Evolutionary conservation across 64 coral and sea anemone species (phyloP), one percentile per base, ranked within the genome.

Genomic region (Hydrozoanthus tunicans): DNA sequence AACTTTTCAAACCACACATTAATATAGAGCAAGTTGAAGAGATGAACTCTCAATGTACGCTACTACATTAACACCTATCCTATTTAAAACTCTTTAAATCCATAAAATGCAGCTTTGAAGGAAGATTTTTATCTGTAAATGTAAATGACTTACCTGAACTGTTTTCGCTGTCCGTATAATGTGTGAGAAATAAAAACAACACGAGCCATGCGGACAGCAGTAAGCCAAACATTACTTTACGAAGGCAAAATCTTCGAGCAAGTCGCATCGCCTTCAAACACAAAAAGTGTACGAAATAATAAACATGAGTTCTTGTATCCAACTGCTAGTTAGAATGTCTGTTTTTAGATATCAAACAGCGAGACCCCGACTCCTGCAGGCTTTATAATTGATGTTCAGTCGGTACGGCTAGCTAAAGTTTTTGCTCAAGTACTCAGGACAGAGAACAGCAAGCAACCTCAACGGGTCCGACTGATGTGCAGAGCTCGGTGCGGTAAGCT

Each of bases 261-360:
- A 88, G 54, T 88, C 84, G 69, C 84, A 88, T 88, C 8, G 84
- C 84, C 66, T 32, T 43, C 5, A 23, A 59, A 14, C 68, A 73
- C 13, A 59, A 53, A 69, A 63, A 57, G 52, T 86, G 11, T 72
- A 58, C 59, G 83, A 86, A 88, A 74, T 59, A 10, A 70, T 88
- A 86, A 86, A 86, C 20, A 9, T 26, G 3, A 73, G 80, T 25
- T 6, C 53, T 13, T 59, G 84, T 88, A 72, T 75, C 84, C 84
- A 60, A 74, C 84, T 14, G 84, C 23, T 88, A 58, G 23, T 75
- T 58, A 88, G 69, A 88, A 88, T 88, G 69, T 82, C 4, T 88
- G 84, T 88, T 86, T 88, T 73, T 10, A 73, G 69, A 73, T 88
- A 73, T 88, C 84, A 88, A 88, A 70, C 84, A 73, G 84, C 6